phyloP scores from a whole-genome alignment of 2,888 invertebrate genomes.

The Drosophila seclusa region DNA sequence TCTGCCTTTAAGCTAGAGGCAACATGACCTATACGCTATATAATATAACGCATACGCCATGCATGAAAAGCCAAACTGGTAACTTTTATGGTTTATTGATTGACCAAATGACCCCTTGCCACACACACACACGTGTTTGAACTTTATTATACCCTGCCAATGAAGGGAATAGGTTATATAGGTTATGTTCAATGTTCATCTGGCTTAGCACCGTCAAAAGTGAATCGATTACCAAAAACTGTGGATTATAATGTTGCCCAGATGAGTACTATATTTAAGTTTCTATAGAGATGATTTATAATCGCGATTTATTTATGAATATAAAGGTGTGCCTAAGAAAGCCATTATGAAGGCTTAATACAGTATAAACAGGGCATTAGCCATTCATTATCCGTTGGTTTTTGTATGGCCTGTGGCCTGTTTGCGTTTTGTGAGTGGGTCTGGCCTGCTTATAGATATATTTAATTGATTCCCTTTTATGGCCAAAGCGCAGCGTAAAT shows the following conservation, averaged over 20 bases:
- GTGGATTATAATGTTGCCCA: not conserved
- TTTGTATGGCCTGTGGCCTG: conserved; percentile 23
- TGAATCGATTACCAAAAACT: not conserved
- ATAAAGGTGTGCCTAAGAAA: too few species aligned
- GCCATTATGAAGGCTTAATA: not conserved
- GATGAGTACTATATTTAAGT: not conserved
- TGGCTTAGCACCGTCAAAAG: too few species aligned
- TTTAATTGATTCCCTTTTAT: conserved; percentile 71
- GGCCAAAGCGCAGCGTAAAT: conserved; percentile 56
- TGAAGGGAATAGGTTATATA: not conserved
- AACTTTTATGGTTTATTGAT: conserved; percentile 68
- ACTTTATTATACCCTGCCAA: conserved; percentile 2
- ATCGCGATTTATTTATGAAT: not conserved
- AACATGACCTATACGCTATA: conserved; percentile 22
- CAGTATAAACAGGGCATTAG: not conserved
- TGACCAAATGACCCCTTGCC: conserved; percentile 39
- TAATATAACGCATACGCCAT: conserved; percentile 44
- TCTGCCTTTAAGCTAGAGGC: conserved; percentile 10
- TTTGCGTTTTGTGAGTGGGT: conserved; percentile 16
- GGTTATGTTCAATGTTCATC: not conserved
- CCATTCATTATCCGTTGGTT: not conserved
- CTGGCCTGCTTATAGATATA: conserved; percentile 28
- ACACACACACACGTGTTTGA: conserved; percentile 31
- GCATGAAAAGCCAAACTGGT: conserved; percentile 28
- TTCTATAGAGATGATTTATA: not conserved